Conservation (phyloP, 2,888 invertebrate species). For the Ophioninae sp. region DNA sequence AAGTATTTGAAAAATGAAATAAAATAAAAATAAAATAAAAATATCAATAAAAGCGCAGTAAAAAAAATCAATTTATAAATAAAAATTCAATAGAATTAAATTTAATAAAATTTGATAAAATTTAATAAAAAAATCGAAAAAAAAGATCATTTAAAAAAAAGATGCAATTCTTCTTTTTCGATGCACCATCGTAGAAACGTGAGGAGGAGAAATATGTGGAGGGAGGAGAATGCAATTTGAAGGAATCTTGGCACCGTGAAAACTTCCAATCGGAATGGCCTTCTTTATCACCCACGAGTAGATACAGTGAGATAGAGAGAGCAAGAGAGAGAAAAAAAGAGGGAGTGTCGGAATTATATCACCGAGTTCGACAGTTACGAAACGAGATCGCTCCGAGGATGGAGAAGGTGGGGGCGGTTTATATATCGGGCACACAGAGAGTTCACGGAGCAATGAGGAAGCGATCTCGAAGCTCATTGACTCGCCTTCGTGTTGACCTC, state of each 20-base stretch:
- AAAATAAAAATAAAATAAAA: too few relatives aligned
- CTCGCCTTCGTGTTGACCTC: neutral
- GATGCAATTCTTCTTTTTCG: neutral
- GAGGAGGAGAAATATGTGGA: neutral
- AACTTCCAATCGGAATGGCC: conserved; percentile 21
- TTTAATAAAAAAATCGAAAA: too few relatives aligned
- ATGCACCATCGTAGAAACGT: neutral
- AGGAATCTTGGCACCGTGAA: conserved; percentile 2
- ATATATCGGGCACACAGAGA: conserved; percentile 6
- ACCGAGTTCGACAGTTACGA: conserved; percentile 43
- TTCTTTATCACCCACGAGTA: conserved; percentile 44
- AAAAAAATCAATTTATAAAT: too few relatives aligned
- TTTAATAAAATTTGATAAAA: too few relatives aligned
- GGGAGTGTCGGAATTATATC: neutral
- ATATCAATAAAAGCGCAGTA: too few relatives aligned
- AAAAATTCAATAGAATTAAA: too few relatives aligned
- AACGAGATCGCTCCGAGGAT: conserved; percentile 18
- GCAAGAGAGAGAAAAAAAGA: neutral
- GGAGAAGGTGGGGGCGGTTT: neutral
- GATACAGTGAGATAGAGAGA: neutral
- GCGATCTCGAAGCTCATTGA: conserved; percentile 34
- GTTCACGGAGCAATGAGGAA: conserved; percentile 47
- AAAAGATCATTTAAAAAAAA: neutral
- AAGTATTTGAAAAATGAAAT: too few relatives aligned
- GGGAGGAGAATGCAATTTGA: neutral